Conservation (phyloP, 2,797 vertebrate species). For the Sitta carolinensis region DNA sequence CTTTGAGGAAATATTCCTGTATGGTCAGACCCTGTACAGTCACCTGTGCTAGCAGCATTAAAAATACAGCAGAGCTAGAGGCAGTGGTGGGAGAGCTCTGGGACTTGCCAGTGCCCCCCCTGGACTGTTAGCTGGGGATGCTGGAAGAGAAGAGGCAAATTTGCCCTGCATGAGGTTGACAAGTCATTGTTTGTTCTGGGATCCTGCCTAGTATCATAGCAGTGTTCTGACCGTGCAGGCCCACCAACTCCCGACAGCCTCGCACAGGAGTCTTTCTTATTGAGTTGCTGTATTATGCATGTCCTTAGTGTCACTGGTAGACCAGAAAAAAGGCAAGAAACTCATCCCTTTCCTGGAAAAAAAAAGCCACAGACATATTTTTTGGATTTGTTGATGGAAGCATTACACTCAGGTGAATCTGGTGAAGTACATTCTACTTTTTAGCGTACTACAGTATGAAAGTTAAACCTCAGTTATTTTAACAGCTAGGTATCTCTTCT, state of each 20-base stretch:
- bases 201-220: not conserved
- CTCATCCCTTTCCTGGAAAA: not conserved
- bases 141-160: not conserved
- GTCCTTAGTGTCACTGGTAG: not conserved
- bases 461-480: not conserved
- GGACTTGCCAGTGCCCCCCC: not conserved
- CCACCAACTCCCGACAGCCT: not conserved
- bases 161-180: not conserved
- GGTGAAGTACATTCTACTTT: not conserved
- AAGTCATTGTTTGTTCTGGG: not conserved
- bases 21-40: not conserved
- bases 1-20: not conserved
- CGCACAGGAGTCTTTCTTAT: accelerated
- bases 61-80: not conserved
- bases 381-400: not conserved
- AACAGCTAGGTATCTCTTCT: not conserved
- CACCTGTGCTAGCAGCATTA: not conserved
- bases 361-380: not conserved
- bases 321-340: not conserved
- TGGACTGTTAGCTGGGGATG: not conserved
- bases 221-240: not conserved
- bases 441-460: not conserved
- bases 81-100: not conserved
- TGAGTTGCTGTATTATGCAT: not conserved
- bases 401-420: not conserved